Base-by-base conservation (phyloP, 2,888 invertebrate genomes). In the Pollenia amentaria region DNA sequence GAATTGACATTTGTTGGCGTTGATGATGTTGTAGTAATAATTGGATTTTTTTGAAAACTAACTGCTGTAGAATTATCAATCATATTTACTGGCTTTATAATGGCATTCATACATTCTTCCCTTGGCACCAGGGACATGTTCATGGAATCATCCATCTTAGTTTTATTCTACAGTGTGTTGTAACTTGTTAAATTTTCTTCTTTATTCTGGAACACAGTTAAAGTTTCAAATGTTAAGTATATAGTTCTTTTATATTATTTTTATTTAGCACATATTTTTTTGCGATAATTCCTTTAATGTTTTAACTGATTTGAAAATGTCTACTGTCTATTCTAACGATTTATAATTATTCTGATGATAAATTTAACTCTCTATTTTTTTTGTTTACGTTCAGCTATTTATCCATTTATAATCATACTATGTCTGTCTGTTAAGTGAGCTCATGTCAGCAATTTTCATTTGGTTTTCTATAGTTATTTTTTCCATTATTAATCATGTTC, bases 91-190 rank as follows among this genome's bases (percentile, higher is more conserved):
- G 90, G 90, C 53, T 91, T 79, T 85, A 91, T 90, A 78, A 91
- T 88, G 40, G 90, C 89, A 67, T 87, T 89, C 51, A 90, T 89
- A 67, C 89, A 88, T 55, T 89, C 89, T 38, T 91, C 91, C 69
- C 90, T 91, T 65, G 87, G 87, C 75, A 91, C 90, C 48, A 92
- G 89, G 70, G 92, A 91, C 87, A 90, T 87, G 88, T 89, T 91
- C 72, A 91, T 89, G 18, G 90, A 88, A 72, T 92, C 92, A 87
- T 90, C 91, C 91, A 92, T 91, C 11, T 65, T 88, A 29, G 8
- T 40, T 51, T 44, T 44, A 9, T 16, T 7, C 77, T 77, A 67
- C 65, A 67, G n/a, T 70, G 51, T 38, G 40, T 65, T 73, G 3
- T n/a, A 69, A 29, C 12, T 53, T 46, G 14, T 21, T 57, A 16